Evolutionary conservation across 2,797 vertebrate species (phyloP), one percentile per base, ranked within the genome.

Genomic region (Borostomias antarcticus): DNA sequence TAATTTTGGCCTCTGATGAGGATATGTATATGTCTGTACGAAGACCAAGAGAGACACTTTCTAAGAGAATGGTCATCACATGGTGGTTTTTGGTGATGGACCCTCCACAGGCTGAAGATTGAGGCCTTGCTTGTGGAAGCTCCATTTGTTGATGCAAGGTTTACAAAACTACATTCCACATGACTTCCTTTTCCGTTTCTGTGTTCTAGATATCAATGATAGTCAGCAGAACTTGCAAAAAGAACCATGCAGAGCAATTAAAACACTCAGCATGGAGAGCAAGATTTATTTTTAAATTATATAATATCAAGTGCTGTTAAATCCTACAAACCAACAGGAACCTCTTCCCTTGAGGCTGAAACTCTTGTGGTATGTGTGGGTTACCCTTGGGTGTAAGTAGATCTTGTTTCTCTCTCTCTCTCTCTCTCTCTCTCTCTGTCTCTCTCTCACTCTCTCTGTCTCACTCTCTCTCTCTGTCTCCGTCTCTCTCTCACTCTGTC

Each of bases 11-110:
- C 69, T 74, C 64, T 69, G 75, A 85, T 86, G 85, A 77, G 77
- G 82, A n/a, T n/a, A n/a, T n/a, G n/a, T n/a, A 79, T 88, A 85
- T 86, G 86, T 86, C 30, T 64, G 77, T 81, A 81, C 64, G 50
- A 54, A 71, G 67, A 62, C 21, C 23, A 26, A 72, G 62, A 26
- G 4, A 59, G 29, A 56, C 19, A 54, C 56, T 4, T 30, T 68
- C 45, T 50, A 13, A 30, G 47, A 48, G 54, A 21, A 48, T 8
- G 62, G 59, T 56, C 25, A 62, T 64, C 53, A 64, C 48, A 64
- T 30, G 26, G 25, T 60, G 33, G 13, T 67, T 62, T 73, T 28
- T 62, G 50, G 60, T 70, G 62, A 74, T 28, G 25, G 77, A 82
- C 76, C 78, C 77, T 72, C 32, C 0, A 3, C 37, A 66, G 71